These are phyloP conservation scores for Pristionchus fissidentatus DNA, from an alignment of 2,888 invertebrate species.

Conservation along the genomic window DNA sequence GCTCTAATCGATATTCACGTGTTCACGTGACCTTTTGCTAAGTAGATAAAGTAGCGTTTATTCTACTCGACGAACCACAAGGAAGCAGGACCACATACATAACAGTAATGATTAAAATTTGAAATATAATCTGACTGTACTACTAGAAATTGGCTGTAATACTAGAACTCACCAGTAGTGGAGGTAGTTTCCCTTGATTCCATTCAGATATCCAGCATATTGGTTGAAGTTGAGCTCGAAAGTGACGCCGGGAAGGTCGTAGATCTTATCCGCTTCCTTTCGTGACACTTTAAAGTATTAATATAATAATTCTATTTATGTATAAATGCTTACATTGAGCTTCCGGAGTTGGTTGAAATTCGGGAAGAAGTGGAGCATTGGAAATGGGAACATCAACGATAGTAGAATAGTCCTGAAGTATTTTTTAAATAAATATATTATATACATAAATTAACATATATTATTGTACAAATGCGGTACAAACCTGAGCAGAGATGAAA, in stretches of 20 bases:
- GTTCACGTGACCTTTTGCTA: too few relatives aligned
- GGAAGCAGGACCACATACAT: too few relatives aligned
- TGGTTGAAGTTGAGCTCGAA: conserved; percentile 76
- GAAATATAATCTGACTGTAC: too few relatives aligned
- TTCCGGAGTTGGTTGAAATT: background rate
- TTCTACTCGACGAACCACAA: too few relatives aligned
- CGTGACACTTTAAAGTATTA: conserved; percentile 55
- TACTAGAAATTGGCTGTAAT: too few relatives aligned
- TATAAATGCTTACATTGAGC: background rate
- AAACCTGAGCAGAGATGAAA: conserved; percentile 55
- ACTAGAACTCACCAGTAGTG: conserved; percentile 76
- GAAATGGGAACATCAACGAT: background rate
- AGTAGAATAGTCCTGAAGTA: conserved; percentile 8
- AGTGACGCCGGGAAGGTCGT: conserved; percentile 64
- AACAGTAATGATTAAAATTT: too few relatives aligned
- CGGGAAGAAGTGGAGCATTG: background rate
- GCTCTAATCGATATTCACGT: too few relatives aligned
- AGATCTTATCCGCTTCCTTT: conserved; percentile 65
- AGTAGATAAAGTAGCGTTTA: too few relatives aligned
- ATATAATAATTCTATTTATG: background rate
- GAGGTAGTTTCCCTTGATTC: conserved; percentile 71
- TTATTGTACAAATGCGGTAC: too few relatives aligned
- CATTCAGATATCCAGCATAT: conserved; percentile 76
- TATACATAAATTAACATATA: too few relatives aligned
- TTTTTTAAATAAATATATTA: background rate